Conservation (phyloP, 2,888 invertebrate genomes). For the Agelastica alni region DNA sequence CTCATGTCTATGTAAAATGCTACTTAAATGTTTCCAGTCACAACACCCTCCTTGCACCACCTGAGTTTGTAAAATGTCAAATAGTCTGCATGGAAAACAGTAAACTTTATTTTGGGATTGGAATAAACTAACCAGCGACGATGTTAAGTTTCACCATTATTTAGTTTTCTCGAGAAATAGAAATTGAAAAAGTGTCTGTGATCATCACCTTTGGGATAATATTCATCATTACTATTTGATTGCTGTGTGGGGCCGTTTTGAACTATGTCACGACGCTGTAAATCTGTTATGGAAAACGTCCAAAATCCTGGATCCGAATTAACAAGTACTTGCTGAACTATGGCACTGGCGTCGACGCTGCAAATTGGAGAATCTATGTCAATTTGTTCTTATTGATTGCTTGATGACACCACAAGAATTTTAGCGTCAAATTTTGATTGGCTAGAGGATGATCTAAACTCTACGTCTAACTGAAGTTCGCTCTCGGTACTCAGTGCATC, state of each 20-base stretch:
- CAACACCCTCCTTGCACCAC: constrained; percentile 25
- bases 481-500: too few relatives aligned
- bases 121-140: constrained; percentile 28
- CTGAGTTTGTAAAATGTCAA: constrained; percentile 27
- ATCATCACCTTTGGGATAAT: too few relatives aligned
- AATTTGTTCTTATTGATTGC: too few relatives aligned
- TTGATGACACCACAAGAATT: too few relatives aligned
- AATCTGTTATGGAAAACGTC: not conserved
- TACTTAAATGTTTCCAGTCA: constrained; percentile 23
- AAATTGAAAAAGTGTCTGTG: constrained; percentile 10
- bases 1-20: constrained; percentile 28
- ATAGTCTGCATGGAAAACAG: constrained; percentile 32
- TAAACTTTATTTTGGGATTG: constrained; percentile 29
- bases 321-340: not conserved
- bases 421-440: too few relatives aligned
- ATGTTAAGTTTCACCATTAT: constrained; percentile 33
- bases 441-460: too few relatives aligned
- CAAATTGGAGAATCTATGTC: not conserved
- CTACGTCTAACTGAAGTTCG: too few relatives aligned
- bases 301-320: not conserved
- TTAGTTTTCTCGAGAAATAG: constrained; percentile 34
- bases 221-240: not conserved
- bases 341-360: not conserved
- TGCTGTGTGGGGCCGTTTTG: not conserved
- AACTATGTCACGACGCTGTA: not conserved